Conservation (phyloP, 2,888 invertebrate genomes). For the Neoscelio sp. region DNA sequence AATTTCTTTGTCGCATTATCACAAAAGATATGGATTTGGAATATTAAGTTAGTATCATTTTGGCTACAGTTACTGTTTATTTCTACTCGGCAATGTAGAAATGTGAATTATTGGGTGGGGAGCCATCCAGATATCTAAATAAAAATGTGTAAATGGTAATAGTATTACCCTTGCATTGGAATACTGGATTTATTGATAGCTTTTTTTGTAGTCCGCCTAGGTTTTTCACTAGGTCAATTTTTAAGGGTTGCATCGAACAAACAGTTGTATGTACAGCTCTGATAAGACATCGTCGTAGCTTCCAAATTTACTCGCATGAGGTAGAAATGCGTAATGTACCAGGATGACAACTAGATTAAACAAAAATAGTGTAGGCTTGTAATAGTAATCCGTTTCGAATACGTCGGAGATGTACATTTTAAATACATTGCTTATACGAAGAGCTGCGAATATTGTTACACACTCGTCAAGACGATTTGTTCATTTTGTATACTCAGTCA, state of each 20-base stretch:
- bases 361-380: background rate
- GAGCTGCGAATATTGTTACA: background rate
- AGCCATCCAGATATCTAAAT: background rate
- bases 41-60: no score
- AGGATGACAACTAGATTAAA: slow-evolving; percentile 13
- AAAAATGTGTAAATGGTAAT: background rate
- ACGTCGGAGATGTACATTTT: slow-evolving; percentile 1
- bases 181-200: background rate
- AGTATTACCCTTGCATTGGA: background rate
- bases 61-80: no score
- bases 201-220: slow-evolving; percentile 1
- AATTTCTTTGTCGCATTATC: no score
- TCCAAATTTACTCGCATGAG: slow-evolving; percentile 15
- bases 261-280: slow-evolving; percentile 11
- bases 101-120: no score
- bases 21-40: no score
- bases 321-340: slow-evolving; percentile 18
- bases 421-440: slow-evolving; percentile 1
- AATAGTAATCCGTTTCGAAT: background rate
- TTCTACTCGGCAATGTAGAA: no score
- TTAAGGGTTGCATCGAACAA: background rate
- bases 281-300: slow-evolving; percentile 13
- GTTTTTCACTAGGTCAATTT: no score
- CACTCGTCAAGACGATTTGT: no score
- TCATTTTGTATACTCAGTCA: no score